These are phyloP conservation scores for Stichodactyla helianthus DNA, from an alignment of 64 coral and sea anemone genomes.

Conservation along the genomic window DNA sequence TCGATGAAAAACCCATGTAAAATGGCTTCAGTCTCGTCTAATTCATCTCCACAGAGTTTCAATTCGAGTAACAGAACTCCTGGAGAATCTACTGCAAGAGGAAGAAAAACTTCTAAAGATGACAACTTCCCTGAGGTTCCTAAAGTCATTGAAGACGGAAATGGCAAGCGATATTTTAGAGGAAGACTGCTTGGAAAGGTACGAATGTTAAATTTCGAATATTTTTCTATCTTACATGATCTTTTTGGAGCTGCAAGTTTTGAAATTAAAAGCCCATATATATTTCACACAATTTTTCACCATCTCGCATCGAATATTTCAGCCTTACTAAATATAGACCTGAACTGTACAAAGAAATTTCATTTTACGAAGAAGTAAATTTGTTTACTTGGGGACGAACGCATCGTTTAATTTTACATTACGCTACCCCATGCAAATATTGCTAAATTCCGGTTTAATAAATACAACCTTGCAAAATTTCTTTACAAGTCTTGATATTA, in stretches of 20 bases:
- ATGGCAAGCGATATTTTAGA: conserved; percentile 85
- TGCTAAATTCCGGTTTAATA: too few species aligned
- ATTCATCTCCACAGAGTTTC: conserved; percentile 29
- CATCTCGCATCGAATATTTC: too few species aligned
- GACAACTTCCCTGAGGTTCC: conserved; percentile 76
- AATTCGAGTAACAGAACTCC: not conserved
- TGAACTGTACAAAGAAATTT: not conserved
- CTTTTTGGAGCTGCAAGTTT: not conserved
- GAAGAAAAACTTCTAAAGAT: not conserved
- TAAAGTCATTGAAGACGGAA: conserved; percentile 92
- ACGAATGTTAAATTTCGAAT: not conserved
- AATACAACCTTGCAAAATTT: too few species aligned
- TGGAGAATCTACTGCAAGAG: not conserved
- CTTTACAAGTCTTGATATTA: too few species aligned
- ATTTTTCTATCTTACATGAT: not conserved
- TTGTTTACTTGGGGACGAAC: not conserved
- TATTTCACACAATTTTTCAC: too few species aligned
- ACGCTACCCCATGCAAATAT: not conserved
- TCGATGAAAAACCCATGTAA: conserved; percentile 24
- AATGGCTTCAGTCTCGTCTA: conserved; percentile 68
- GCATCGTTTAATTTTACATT: not conserved
- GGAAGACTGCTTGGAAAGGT: conserved; percentile 98
- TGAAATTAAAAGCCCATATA: not conserved
- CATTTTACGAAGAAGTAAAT: not conserved
- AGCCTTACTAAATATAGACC: not conserved